Percentiles rank a stretch among this genome's conserved stretches.
Conservation (phyloP, 1,140 invertebrate species). For the Ephestia elutella region DNA sequence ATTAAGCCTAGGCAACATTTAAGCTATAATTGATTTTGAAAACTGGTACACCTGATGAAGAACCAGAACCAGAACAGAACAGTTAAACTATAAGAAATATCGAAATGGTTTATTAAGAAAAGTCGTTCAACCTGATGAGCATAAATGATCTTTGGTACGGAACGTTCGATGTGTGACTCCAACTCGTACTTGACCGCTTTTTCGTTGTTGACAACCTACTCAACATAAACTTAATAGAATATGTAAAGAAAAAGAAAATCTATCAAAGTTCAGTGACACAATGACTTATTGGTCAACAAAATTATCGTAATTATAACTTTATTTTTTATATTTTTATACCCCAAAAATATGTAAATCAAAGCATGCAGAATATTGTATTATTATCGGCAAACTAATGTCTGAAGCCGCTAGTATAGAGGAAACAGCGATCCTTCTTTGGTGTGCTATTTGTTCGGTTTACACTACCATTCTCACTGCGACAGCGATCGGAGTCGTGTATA, state of each 20-base stretch:
- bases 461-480: conserved; percentile 42
- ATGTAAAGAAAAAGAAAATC: not conserved
- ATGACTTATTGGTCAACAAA: not conserved
- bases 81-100: too few relatives aligned
- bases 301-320: not conserved
- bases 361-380: not conserved
- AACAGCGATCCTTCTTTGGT: conserved; percentile 39
- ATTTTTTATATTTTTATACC: too few relatives aligned
- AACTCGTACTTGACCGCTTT: too few relatives aligned
- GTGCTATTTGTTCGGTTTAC: conserved; percentile 42
- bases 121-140: too few relatives aligned
- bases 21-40: too few relatives aligned
- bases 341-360: not conserved
- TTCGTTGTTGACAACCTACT: not conserved
- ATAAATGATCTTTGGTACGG: too few relatives aligned
- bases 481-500: conserved; percentile 33
- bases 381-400: conserved; percentile 37
- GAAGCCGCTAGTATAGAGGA: conserved; percentile 32
- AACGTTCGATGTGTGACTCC: too few relatives aligned
- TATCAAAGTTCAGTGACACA: not conserved
- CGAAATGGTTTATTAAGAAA: too few relatives aligned
- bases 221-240: not conserved
- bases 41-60: too few relatives aligned
- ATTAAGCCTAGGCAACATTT: too few relatives aligned
- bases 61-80: too few relatives aligned